Evolutionary conservation across 2,113 vertebrate species (phyloP).

Genomic region (Corythornis cristatus): DNA sequence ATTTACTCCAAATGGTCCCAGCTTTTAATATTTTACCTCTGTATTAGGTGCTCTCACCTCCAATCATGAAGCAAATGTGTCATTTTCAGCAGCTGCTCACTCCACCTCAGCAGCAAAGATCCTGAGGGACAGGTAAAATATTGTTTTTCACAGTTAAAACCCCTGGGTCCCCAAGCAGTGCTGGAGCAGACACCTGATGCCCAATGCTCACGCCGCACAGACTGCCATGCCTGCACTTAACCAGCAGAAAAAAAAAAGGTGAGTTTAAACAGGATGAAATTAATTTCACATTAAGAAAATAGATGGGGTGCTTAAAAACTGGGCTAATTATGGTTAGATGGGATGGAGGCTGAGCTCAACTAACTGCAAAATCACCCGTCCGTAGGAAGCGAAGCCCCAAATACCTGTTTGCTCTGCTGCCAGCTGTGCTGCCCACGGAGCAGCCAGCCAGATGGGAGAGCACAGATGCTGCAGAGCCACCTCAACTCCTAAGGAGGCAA

Average conservation of each 20-base stretch:
- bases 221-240: rapidly evolving
- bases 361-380: neutral
- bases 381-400: neutral
- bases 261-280: neutral
- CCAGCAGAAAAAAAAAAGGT: neutral
- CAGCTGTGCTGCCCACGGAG: neutral
- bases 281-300: constrained; percentile 3
- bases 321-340: neutral
- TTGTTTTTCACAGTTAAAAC: neutral
- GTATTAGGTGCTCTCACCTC: neutral
- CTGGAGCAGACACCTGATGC: neutral
- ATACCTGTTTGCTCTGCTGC: neutral
- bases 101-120: neutral
- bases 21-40: neutral
- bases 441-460: neutral
- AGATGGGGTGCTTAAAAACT: neutral
- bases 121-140: neutral
- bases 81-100: neutral
- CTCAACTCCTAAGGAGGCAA: neutral
- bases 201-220: rapidly evolving
- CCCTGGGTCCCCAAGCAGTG: neutral
- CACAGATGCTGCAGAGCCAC: neutral
- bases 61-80: neutral
- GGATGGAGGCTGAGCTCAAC: neutral
- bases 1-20: neutral